These are phyloP conservation scores for Falco naumanni DNA, from an alignment of 2,797 vertebrate genomes.

Conservation along the genomic window DNA sequence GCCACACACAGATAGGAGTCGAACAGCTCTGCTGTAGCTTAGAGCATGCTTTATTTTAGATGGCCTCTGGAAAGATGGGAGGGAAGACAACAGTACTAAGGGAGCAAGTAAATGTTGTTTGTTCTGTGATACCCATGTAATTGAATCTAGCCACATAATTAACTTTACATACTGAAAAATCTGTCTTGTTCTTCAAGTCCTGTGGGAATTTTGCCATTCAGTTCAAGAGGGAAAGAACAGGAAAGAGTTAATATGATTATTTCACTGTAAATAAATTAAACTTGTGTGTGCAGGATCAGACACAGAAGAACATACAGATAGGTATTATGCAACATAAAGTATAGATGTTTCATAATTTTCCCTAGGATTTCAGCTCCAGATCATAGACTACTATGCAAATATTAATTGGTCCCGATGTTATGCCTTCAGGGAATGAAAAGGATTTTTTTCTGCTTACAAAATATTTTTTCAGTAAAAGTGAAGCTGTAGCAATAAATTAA, in stretches of 20 bases:
- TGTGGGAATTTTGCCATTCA: not conserved
- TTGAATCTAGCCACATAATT: slow-evolving; percentile 8
- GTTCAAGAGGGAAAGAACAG: not conserved
- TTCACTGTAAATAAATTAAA: slow-evolving; percentile 26
- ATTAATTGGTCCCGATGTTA: not conserved
- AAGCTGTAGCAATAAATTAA: not conserved
- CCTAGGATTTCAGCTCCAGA: not conserved
- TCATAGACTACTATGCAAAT: not conserved
- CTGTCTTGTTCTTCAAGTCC: not conserved
- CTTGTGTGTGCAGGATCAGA: not conserved
- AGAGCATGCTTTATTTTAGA: not conserved
- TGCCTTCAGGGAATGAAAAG: not conserved
- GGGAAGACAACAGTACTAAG: not conserved
- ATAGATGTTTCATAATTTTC: not conserved
- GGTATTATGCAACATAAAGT: not conserved
- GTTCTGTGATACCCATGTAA: not conserved
- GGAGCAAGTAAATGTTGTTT: not conserved
- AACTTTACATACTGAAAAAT: not conserved
- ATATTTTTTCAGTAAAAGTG: not conserved
- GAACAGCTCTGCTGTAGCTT: not conserved
- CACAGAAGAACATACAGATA: not conserved
- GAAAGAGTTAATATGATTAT: not conserved
- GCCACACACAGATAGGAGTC: not conserved
- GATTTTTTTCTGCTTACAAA: not conserved
- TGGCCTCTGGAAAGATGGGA: not conserved